Base-by-base conservation (phyloP, 2,113 vertebrate genomes). In the Ammodytes dubius region DNA sequence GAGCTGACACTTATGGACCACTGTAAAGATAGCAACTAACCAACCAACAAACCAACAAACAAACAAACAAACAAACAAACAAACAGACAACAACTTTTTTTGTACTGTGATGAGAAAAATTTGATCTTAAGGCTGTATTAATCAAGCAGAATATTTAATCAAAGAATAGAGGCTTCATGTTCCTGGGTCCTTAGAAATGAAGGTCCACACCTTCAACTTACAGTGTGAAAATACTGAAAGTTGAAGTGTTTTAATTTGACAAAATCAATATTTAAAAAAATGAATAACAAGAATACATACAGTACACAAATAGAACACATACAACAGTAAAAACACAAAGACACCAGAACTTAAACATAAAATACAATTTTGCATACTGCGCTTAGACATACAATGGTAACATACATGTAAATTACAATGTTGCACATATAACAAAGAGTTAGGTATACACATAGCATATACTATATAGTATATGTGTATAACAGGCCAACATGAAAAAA, bases 391-490 rank as follows among this genome's bases (percentile, higher is more conserved):
- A 76, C 47, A 73, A 13, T 35, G 6, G 67, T 17, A 7, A 19
- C 5, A 80, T 54, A 70, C n/a, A 6, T 15, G 1, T 27, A 27
- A 27, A 27, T 27, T 27, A 69, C 1, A 15, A 54, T 49, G 4
- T 19, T 67, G 14, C 53, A 64, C 27, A 65, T n/a, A n/a, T n/a
- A 27, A 27, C 27, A 27, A 27, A 27, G 27, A 27, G 27, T 27
- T 27, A 27, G 27, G 27, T 27, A 27, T 42, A 79, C 64, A 54
- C 52, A n/a, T 27, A 82, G 11, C 59, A 85, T 83, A 79, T 68
- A 88, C 53, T 68, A 0, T 4, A 59, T 1, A 63, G 47, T 69
- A 64, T 75, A 85, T 75, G 74, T 61, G n/a, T 53, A 35, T 76
- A 77, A 59, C 67, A 83, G 59, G 73, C 9, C 13, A 49, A 11